Evolutionary conservation across 2,888 invertebrate species (phyloP), one percentile per base, ranked within the genome.

Genomic region (Oithona nana): DNA sequence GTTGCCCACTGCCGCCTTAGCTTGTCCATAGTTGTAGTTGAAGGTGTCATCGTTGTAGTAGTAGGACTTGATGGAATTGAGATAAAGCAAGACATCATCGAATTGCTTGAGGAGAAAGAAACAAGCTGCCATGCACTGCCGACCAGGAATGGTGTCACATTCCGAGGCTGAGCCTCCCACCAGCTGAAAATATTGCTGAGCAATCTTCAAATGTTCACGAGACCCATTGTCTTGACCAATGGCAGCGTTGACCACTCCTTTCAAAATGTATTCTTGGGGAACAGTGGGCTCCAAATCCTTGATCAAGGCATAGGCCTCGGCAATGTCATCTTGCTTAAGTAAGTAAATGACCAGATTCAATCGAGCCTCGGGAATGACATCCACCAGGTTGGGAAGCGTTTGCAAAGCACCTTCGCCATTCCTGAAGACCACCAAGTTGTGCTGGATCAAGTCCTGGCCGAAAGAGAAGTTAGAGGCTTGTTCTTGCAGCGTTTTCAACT

Each of bases 111-210:
- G 83, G 2, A 98, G 78, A 75, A 98, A 98, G 75, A 90, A 92
- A 2, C 89, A 89, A 0, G 95, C 92, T 0, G 97, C 92, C 95
- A 98, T 97, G 72, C 95, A 93, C 74, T 98, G 94, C 29, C 98
- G 51, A 57, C 64, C 78, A 48, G 77, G 76, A 49, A 98, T 95
- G 0, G 97, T 98, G 73, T 98, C 97, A 72, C 94, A 93, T 75
- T 98, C 97, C 26, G 92, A 88, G 1, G 88, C 84, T 0, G 94
- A 95, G 66, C 92, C 90, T 63, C 97, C 97, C 2, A 98, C 94
- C 64, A 94, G 75, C 73, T 94, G 93, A 71, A 94, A 90, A 73
- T 89, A 95, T 72, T 94, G 92, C 71, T 97, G 92, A 0, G 97
- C 97, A 13, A 86, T 81, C 76, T 93, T 93, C 68, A 95, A 79